Percentiles rank a stretch among this genome's conserved stretches.
These are phyloP conservation scores for Acomys russatus DNA, from an alignment of 2,797 vertebrate species.

Conservation along the genomic window DNA sequence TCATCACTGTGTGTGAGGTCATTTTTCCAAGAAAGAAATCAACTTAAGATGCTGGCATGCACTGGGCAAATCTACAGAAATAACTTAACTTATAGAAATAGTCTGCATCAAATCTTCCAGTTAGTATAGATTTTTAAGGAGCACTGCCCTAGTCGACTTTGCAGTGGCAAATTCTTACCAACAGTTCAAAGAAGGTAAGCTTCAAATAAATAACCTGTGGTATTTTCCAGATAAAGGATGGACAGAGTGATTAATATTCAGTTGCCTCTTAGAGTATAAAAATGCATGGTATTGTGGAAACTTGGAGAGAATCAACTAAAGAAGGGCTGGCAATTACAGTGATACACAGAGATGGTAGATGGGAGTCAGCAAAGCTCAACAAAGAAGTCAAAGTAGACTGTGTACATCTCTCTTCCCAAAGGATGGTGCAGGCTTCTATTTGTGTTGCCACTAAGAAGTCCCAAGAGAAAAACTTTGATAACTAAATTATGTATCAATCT, in stretches of 20 bases:
- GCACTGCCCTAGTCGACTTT: neutral
- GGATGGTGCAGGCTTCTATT: neutral
- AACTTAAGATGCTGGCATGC: constrained; percentile 25
- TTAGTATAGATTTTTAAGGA: constrained; percentile 55
- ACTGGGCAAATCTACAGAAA: neutral
- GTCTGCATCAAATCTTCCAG: constrained; percentile 37
- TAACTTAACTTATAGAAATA: constrained; percentile 46
- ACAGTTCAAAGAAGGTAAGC: constrained; percentile 28
- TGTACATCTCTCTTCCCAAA: neutral
- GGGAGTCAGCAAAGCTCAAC: neutral
- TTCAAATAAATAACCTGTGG: neutral
- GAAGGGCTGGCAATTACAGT: neutral
- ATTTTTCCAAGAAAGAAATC: constrained; percentile 12
- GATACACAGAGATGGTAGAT: constrained; percentile 7
- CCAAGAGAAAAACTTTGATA: neutral
- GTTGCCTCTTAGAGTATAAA: constrained; percentile 13
- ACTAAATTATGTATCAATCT: neutral
- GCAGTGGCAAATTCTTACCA: neutral
- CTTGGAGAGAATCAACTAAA: neutral
- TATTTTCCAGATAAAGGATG: constrained; percentile 6
- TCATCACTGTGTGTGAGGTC: neutral
- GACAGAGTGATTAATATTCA: neutral
- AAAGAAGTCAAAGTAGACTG: neutral
- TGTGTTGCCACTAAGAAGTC: neutral
- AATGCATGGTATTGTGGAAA: neutral